Evolutionary conservation across 37 sponge, comb jelly and placozoan species (phyloP), one percentile per base, ranked within the genome.

Genomic region (Spongia lamella): DNA sequence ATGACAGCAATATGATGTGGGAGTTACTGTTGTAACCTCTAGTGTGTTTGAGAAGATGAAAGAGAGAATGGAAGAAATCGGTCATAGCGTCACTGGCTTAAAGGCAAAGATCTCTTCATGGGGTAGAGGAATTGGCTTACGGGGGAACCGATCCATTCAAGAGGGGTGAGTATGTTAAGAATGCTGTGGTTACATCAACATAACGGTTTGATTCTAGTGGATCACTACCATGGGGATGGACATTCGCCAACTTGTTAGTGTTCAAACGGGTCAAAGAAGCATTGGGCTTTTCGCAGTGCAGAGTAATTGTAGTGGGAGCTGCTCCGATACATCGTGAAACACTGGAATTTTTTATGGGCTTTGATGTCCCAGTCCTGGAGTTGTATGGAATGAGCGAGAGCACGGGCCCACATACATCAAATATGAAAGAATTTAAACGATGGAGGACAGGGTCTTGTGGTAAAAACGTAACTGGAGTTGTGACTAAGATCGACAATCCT

Each of bases 371-470:
- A 7, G 63, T 97, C 49, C 79, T 86, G 68, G 90, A 92, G 66
- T 56, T 89, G 24, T 97, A 92, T 55, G 98, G 98, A 2, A 87
- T 92, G 92, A 92, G 92, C 70, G 94, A 93, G 64, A 79, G 76
- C 59, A 78, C 72, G 38, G 88, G 88, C 1, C 81, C 88, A 13
- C 82, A 80, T 32, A 76, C 73, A 5, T 26, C 76, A 19, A 83
- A 77, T 65, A 36, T 78, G 31, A 43, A 74, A n/a, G 47, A 70
- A 20, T 49, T 37, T n/a, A 51, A 52, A 40, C 29, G 66, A n/a
- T 93, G 93, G 93, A 84, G 68, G n/a, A 36, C 64, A 39, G 94
- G 87, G 13, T 88, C 82, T 61, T 71, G 68, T 72, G 94, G 94
- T 1, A 83, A 75, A 3, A 49, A 61, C 0, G 49, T 85, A 68